Evolutionary conservation across 2,797 vertebrate species (phyloP), one percentile per base, ranked within the genome.

Genomic region (Enteromius paludinosus): DNA sequence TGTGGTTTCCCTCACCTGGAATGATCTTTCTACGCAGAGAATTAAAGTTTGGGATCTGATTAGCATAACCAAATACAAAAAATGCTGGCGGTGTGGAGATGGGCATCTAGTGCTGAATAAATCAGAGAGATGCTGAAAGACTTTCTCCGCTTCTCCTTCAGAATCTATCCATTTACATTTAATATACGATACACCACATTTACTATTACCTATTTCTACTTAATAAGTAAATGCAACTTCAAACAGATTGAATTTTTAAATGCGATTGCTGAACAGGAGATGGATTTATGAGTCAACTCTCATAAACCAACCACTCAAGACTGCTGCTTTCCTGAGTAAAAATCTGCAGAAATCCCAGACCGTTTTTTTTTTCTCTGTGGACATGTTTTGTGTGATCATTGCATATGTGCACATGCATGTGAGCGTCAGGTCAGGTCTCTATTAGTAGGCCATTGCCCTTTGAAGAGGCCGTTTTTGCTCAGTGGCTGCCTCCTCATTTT

Each of bases 401-500:
- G 45, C 3, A 12, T 62, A 71, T 47, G 61, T 18, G 59, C 59
- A n/a, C 35, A 33, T 33, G 83, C 66, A 71, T 65, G 75, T 82
- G 82, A 62, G 25, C 89, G 78, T 78, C 87, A 20, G 70, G 72
- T 82, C 73, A 61, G 75, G 78, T 79, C 73, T 78, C 43, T 11
- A 33, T 88, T 49, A 85, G 56, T 80, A 76, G 76, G 66, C 79
- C 70, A 78, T n/a, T 86, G 88, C 86, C 84, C 80, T 54, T 85
- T 92, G 81, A 89, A 91, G 73, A 73, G 83, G 62, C 83, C 38
- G n/a, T 75, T 74, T 66, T 43, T 62, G 2, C 45, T 70, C 47
- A 0, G 33, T 20, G 25, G 65, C 73, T 72, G 18, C 59, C 20
- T 79, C 78, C 83, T 79, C 18, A 9, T 86, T 87, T 79, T 30